A percentile compares a stretch with the other conserved stretches of the same genome.
These are phyloP conservation scores for Hippopotamyrus pictus DNA, from an alignment of 2,797 vertebrate species.

Conservation along the genomic window DNA sequence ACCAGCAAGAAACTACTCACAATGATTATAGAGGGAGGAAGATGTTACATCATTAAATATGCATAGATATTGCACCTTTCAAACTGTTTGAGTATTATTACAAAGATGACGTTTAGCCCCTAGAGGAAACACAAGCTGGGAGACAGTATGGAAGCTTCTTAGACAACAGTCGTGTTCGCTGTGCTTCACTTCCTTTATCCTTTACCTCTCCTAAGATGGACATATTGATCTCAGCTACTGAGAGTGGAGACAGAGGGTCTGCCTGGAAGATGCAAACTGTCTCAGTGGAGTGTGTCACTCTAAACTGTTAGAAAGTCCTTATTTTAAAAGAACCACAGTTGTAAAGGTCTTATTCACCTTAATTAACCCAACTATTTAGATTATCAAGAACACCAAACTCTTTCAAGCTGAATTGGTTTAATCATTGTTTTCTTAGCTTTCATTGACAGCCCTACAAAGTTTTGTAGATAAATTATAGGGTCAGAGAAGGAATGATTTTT, in stretches of 20 bases:
- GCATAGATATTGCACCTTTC: conserved; percentile 50
- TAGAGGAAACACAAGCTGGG: conserved; percentile 17
- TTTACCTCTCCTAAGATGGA: not conserved
- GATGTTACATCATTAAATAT: conserved; percentile 53
- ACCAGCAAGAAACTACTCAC: not conserved
- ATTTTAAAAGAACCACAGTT: not conserved
- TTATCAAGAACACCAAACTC: not conserved
- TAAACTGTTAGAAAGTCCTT: not conserved
- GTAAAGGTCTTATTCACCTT: not conserved
- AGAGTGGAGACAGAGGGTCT: conserved; percentile 9
- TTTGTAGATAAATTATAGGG: not conserved
- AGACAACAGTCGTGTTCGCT: not conserved
- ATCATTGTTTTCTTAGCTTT: not conserved
- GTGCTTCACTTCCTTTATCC: conserved; percentile 4
- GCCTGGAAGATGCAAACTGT: not conserved
- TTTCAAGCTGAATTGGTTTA: not conserved
- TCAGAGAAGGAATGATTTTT: not conserved
- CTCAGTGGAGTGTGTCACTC: not conserved
- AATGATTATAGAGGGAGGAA: not conserved
- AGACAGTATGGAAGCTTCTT: not conserved
- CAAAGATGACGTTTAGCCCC: conserved; percentile 43
- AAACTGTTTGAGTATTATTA: conserved; percentile 51
- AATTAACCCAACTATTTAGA: not conserved
- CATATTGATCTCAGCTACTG: conserved; percentile 17
- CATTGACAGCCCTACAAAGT: not conserved